phyloP scores from a whole-genome alignment of 2,113 vertebrate species.

The Pycnonotus jocosus region DNA sequence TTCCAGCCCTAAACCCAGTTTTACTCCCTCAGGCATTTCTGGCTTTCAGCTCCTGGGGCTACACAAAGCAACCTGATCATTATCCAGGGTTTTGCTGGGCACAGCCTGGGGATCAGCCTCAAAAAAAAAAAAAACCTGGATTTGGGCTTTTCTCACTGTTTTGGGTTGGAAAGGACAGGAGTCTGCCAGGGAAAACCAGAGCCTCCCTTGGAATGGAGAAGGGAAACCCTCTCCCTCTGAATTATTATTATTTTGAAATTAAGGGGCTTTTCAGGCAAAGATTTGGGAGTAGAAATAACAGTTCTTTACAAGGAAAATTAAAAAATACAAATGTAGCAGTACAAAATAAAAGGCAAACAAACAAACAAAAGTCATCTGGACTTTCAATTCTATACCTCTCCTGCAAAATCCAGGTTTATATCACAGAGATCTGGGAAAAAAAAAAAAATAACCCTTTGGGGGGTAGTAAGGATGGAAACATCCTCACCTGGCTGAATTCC shows the following conservation, averaged over 20 bases:
- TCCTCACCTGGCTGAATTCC: background rate
- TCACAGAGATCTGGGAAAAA: background rate
- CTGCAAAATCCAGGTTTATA: background rate
- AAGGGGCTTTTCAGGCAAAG: too few relatives aligned
- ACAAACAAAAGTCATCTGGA: too few relatives aligned
- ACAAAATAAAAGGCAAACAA: too few relatives aligned
- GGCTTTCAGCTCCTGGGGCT: background rate
- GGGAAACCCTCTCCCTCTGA: too few relatives aligned
- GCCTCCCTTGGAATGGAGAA: too few relatives aligned
- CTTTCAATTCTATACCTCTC: background rate
- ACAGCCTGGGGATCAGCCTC: background rate
- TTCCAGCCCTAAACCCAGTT: background rate
- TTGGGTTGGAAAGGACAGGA: background rate
- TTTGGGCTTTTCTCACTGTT: background rate
- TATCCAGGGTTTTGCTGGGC: background rate
- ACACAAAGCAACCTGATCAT: background rate
- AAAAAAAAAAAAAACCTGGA: background rate
- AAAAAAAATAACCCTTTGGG: background rate
- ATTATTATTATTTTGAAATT: too few relatives aligned
- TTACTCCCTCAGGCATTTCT: background rate
- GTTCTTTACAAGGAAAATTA: too few relatives aligned
- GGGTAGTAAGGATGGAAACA: background rate
- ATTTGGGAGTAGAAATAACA: too few relatives aligned
- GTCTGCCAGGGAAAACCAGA: too few relatives aligned
- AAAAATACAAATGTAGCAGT: too few relatives aligned